Percentiles rank a stretch among this genome's conserved stretches.
phyloP scores from a whole-genome alignment of 2,797 vertebrate species.

The Pangasius sanitwongsei region DNA sequence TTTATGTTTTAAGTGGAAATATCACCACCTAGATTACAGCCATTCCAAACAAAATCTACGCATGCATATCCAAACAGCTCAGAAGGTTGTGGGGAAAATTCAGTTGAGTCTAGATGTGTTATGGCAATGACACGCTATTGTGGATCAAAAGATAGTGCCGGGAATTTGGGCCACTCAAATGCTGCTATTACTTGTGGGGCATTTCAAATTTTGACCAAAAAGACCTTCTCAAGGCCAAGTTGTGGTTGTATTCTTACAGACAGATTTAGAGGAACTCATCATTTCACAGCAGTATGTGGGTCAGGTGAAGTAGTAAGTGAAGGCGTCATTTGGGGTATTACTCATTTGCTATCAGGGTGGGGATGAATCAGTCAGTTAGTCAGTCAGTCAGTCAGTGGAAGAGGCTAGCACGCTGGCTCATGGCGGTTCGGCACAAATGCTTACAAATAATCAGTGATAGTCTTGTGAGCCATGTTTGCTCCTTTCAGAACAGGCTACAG shows the following conservation, averaged over 20 bases:
- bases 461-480: not conserved
- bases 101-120: not conserved
- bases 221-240: not conserved
- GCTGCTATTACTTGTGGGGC: not conserved
- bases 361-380: not conserved
- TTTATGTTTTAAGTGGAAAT: not conserved
- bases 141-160: not conserved
- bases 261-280: not conserved
- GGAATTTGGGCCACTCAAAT: not conserved
- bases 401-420: not conserved
- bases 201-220: not conserved
- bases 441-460: not conserved
- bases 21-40: not conserved
- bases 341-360: slow-evolving; percentile 4
- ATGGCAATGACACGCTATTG: not conserved
- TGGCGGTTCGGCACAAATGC: not conserved
- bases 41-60: not conserved
- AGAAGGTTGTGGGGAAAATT: not conserved
- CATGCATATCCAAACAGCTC: not conserved
- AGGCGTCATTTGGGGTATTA: not conserved
- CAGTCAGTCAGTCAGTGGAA: not conserved
- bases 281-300: not conserved
- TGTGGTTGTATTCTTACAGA: not conserved
- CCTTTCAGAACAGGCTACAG: not conserved
- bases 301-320: not conserved